These are phyloP conservation scores for Cydia fagiglandana DNA, from an alignment of 1,140 invertebrate genomes.

Conservation along the genomic window DNA sequence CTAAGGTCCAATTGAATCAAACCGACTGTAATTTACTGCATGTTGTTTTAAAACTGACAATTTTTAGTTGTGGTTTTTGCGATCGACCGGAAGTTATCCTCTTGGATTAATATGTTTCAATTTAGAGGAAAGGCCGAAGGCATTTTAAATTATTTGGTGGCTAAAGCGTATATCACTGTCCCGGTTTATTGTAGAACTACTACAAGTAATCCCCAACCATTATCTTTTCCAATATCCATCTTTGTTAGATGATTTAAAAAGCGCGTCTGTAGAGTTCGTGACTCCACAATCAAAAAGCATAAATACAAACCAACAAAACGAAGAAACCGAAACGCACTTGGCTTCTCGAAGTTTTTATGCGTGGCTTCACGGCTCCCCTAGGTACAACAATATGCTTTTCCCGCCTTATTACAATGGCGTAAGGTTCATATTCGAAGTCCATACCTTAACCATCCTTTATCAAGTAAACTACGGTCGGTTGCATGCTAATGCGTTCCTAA, in stretches of 20 bases:
- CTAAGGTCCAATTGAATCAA: neutral
- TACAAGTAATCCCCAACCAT: neutral
- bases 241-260: neutral
- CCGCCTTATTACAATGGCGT: neutral
- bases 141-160: too few relatives aligned
- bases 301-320: neutral
- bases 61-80: too few relatives aligned
- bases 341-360: conserved; percentile 3
- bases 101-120: too few relatives aligned
- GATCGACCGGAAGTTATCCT: too few relatives aligned
- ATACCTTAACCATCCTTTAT: conserved; percentile 10
- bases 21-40: too few relatives aligned
- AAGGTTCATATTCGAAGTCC: neutral
- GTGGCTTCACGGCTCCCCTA: neutral
- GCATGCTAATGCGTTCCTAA: conserved; percentile 18
- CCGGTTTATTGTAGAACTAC: too few relatives aligned
- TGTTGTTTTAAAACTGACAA: too few relatives aligned
- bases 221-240: neutral
- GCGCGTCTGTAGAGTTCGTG: neutral
- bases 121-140: too few relatives aligned
- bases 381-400: neutral
- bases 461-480: neutral
- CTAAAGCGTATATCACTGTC: too few relatives aligned
- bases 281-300: neutral
- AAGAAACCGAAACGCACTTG: conserved; percentile 5